Evolutionary conservation across 1,140 invertebrate species (phyloP), one percentile per base, ranked within the genome.

Genomic region (Tenebrio molitor): DNA sequence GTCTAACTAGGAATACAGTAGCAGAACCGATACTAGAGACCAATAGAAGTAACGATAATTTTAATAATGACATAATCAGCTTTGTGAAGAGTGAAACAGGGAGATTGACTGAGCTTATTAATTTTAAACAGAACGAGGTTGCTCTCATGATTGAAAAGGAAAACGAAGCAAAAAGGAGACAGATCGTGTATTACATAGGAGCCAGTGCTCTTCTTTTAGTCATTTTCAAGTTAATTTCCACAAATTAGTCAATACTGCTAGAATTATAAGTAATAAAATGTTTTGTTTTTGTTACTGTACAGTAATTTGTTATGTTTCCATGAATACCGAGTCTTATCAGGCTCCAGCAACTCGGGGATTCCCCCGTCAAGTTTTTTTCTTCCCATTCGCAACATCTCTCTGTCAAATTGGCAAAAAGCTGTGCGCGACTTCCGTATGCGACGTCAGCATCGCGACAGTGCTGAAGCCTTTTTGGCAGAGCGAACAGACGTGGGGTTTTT

Each of bases 401-500:
- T n/a, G n/a, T n/a, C n/a, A n/a, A n/a, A n/a, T n/a, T n/a, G n/a
- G n/a, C n/a, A n/a, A n/a, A 58, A 29, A 25, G 10, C 15, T 23
- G 12, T 65, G 63, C 7, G n/a, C 17, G 2, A 5, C 3, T 39
- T 2, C 19, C 1, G n/a, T 15, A 44, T 74, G 72, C 14, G 72
- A 69, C 8, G 58, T 58, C 29, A 74, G 36, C 67, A 74, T 70
- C 3, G 67, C 62, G 2, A 62, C 6, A 15, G 91, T 91, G 0
- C 90, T 91, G 80, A 92, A 92, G 8, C 89, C 73, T 80, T 92
- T 92, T 0, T 89, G 88, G 78, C 91, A 92, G 1, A 90, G 85
- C 29, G 87, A 86, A 78, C 91, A 92, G 77, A 90, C 85, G 65
- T 91, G 89, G 17, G 91, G 87, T 85, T 91, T 85, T 64, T 90